Base-by-base conservation (phyloP, 1,140 invertebrate species). In the Stegodyphus dumicola region DNA sequence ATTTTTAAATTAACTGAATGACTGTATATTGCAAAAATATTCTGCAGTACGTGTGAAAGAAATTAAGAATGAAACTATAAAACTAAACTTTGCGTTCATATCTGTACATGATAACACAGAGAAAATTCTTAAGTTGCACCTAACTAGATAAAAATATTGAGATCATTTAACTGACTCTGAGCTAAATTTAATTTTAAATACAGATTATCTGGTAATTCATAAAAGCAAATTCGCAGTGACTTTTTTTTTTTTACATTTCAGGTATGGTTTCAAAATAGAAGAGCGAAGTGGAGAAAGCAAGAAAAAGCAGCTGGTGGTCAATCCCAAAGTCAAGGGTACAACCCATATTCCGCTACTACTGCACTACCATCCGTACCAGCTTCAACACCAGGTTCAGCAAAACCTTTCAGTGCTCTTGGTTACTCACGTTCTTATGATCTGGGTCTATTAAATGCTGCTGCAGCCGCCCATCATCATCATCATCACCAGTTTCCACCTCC, bases 261-360 rank as follows among this genome's bases (percentile, higher is more conserved):
- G 96, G 96, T 97, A 4, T 98, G 96, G 96, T 98, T 98, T 90
- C 96, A 98, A 93, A 98, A 98, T 90, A 93, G 96, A 67, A 92
- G 96, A 76, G 96, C 96, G 52, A 98, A 98, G 91, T 98, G 96
- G 96, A 93, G 96, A 81, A 98, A 98, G 91, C 88, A 88, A 56
- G 88, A 89, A 49, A 89, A 89, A 77, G 80, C 88, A 49, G 73
- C 80, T 54, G 77, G 86, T 65, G 73, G 77, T 13, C 84, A 77
- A 53, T 71, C 65, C 48, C 80, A 83, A 48, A 83, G 15, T 17
- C 85, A 85, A 54, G 85, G 87, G 15, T 85, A 85, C 66, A 88
- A 85, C 75, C 85, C 85, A 3, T 86, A 86, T 33, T 77, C 80
- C 48, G 65, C 78, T n/a, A 77, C 86, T 7, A 80, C 85, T n/a